Base-by-base conservation (phyloP, 2,888 invertebrate species). In the Trisateles emortualis region DNA sequence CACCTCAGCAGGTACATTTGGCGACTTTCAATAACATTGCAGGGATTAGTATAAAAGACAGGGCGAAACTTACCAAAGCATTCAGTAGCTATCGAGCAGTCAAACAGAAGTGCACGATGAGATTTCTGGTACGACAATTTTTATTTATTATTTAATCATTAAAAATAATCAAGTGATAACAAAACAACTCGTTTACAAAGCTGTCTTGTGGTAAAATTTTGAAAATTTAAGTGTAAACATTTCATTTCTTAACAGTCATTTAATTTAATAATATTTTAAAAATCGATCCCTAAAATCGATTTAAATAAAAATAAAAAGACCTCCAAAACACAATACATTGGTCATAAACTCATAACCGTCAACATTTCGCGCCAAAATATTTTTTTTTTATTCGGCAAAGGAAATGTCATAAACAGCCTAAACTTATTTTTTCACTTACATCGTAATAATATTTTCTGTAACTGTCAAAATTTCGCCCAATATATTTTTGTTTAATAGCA, bases 71-170 rank as follows among this genome's bases (percentile, higher is more conserved):
- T 66, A 64, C 59, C 46, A 81, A 64, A 85, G 81, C 66, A 92
- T 90, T 92, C 92, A 92, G 92, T 92, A 92, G 92, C 92, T 89
- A 81, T 83, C 88, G 84, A 79, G 92, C 86, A 92, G 92, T 92
- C 92, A 83, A 78, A 83, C 76, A 85, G 92, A 92, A 92, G 90
- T 92, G 86, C 92, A 92, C 78, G 87, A 92, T 92, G 92, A 92
- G 91, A 92, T 92, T 92, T 79, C 90, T 92, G 91, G 91, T 92
- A 88, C 78, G 81, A 74, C 58, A 67, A 47, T 60, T 51, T 44
- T 45, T 68, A 26, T 76, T 75, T 74, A 57, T 45, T 55, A 59
- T 54, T 49, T 55, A 59, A 48, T 41, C 46, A 51, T 19, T 36
- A 45, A 52, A 24, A 13, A 13, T 6, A 32, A 30, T 41, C 48